phyloP scores from a whole-genome alignment of 2,888 invertebrate species.

The Cotesia congregata region DNA sequence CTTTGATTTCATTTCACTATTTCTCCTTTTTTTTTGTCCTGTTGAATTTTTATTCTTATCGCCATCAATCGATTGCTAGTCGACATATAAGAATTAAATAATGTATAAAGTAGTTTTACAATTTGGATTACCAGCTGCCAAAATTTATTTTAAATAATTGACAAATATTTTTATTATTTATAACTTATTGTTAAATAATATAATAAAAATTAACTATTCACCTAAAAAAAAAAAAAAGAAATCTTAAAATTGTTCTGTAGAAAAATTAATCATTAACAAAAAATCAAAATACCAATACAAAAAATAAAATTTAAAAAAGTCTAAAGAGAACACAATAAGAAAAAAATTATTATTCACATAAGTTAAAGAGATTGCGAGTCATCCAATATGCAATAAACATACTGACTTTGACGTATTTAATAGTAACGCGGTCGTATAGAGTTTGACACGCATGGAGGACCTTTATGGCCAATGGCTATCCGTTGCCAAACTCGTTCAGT shows the following conservation, averaged over 20 bases:
- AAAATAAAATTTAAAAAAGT: not conserved
- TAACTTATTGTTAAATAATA: too few relatives aligned
- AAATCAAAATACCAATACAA: too few relatives aligned
- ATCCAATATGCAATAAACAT: slow-evolving; percentile 70
- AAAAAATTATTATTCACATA: slow-evolving; percentile 40
- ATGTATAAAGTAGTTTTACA: not conserved
- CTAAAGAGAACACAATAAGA: not conserved
- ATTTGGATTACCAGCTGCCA: not conserved
- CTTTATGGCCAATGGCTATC: slow-evolving; percentile 62
- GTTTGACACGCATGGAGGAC: slow-evolving; percentile 68
- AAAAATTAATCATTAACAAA: too few relatives aligned
- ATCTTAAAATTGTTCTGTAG: too few relatives aligned
- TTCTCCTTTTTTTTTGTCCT: slow-evolving; percentile 16
- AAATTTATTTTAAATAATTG: not conserved
- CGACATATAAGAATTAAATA: not conserved
- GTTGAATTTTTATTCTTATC: slow-evolving; percentile 3
- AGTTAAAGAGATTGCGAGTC: slow-evolving; percentile 46
- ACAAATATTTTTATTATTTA: too few relatives aligned
- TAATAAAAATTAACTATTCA: too few relatives aligned
- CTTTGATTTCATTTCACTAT: slow-evolving; percentile 1
- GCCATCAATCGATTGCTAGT: not conserved
- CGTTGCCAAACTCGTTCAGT: slow-evolving; percentile 51
- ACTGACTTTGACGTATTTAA: slow-evolving; percentile 69
- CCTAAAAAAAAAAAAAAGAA: too few relatives aligned
- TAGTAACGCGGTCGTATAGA: slow-evolving; percentile 69